These are phyloP conservation scores for Pollenia amentaria DNA, from an alignment of 2,888 invertebrate genomes.

Conservation along the genomic window DNA sequence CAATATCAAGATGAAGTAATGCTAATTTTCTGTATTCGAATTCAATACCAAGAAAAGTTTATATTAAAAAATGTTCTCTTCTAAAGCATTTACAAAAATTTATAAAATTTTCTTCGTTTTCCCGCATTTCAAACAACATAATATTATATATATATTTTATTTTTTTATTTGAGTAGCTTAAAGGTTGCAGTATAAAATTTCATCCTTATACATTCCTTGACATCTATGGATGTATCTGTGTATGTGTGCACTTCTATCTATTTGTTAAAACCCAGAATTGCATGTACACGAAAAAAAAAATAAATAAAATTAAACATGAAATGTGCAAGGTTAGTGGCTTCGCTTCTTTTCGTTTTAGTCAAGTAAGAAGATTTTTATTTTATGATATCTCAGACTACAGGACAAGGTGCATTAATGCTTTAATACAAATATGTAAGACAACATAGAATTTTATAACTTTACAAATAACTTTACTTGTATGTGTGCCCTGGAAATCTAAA, in stretches of 20 bases:
- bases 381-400: conserved; percentile 55
- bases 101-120: not conserved
- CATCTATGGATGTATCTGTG: not conserved
- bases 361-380: conserved; percentile 50
- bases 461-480: not conserved
- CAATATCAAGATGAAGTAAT: too few relatives aligned
- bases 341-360: not conserved
- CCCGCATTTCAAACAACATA: not conserved
- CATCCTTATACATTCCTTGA: conserved; percentile 14
- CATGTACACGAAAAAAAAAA: not conserved
- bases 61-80: too few relatives aligned
- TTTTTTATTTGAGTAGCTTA: not conserved
- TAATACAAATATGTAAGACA: not conserved
- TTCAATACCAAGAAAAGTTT: too few relatives aligned
- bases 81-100: too few relatives aligned
- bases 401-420: conserved; percentile 42
- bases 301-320: conserved; percentile 11
- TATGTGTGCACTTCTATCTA: not conserved
- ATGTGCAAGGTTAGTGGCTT: conserved; percentile 60
- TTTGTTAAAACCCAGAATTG: conserved; percentile 18
- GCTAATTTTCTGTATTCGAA: too few relatives aligned
- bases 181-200: conserved; percentile 39
- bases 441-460: not conserved
- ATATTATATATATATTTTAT: not conserved
- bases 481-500: not conserved